Conservation (phyloP, 2,888 invertebrate genomes). For the Erebia aethiops region DNA sequence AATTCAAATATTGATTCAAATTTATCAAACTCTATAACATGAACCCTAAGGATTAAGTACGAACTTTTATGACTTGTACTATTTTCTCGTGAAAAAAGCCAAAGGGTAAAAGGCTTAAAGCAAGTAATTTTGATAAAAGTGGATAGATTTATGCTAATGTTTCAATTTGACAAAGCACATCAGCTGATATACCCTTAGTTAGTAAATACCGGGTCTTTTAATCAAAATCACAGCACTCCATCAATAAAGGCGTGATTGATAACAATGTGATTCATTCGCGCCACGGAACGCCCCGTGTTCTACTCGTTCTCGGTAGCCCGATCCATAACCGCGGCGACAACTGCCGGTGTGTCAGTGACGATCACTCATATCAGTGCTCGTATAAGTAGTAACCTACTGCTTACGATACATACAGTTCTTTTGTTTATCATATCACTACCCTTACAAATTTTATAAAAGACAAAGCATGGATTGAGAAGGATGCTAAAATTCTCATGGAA, state of each 20-base stretch:
- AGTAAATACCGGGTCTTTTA: slow-evolving; percentile 39
- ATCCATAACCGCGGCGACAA: slow-evolving; percentile 63
- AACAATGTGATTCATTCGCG: slow-evolving; percentile 60
- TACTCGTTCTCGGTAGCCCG: slow-evolving; percentile 41
- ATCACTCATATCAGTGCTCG: slow-evolving; percentile 56
- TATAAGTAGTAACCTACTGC: slow-evolving; percentile 23
- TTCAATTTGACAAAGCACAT: not conserved
- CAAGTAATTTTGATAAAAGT: not conserved
- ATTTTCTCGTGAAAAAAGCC: too few relatives aligned
- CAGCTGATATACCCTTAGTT: not conserved
- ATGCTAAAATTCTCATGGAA: too few relatives aligned
- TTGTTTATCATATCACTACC: not conserved
- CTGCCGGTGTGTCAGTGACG: slow-evolving; percentile 64
- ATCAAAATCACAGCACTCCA: slow-evolving; percentile 63
- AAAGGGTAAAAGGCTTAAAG: not conserved
- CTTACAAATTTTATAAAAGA: too few relatives aligned
- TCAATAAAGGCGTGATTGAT: slow-evolving; percentile 79
- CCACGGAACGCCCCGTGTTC: slow-evolving; percentile 47
- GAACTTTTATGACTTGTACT: too few relatives aligned
- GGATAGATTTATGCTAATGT: not conserved
- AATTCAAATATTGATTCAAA: too few relatives aligned
- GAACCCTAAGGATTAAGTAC: too few relatives aligned
- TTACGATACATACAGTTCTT: slow-evolving; percentile 23
- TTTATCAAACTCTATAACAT: too few relatives aligned
- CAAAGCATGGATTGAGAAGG: too few relatives aligned